Evolutionary conservation across 2,113 vertebrate species (phyloP).

Genomic region (Panurus biarmicus): DNA sequence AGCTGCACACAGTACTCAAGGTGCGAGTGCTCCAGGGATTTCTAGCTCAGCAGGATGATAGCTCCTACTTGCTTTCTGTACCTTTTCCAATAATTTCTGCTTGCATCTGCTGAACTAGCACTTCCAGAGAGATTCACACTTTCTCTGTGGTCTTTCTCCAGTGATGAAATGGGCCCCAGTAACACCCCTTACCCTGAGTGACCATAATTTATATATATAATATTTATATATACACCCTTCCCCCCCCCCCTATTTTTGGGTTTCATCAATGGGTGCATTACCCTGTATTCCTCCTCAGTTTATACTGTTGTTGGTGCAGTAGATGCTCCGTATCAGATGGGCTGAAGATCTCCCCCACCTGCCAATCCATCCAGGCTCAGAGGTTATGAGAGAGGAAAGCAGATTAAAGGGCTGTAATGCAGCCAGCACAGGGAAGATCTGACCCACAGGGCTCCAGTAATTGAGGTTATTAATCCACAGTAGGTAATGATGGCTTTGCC

Average conservation of each 20-base stretch:
- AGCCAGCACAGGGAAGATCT: neutral
- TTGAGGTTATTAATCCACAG: neutral
- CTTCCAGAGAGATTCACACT: neutral
- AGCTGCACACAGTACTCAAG: neutral
- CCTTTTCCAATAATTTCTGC: neutral
- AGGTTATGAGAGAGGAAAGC: neutral
- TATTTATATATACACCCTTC: neutral
- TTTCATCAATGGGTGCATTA: neutral
- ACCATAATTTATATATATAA: neutral
- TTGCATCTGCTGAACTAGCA: neutral
- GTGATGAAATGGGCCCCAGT: neutral
- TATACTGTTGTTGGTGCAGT: neutral
- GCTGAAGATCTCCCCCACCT: neutral
- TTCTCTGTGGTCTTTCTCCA: neutral
- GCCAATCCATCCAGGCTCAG: neutral
- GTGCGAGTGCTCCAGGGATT: neutral
- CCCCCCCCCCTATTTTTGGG: accelerated
- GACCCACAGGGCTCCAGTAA: neutral
- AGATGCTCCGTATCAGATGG: neutral
- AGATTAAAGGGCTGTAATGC: neutral
- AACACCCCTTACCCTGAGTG: neutral
- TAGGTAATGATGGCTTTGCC: neutral
- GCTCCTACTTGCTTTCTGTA: neutral
- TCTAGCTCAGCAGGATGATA: neutral
- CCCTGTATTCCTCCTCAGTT: neutral